These are phyloP conservation scores for Xiphophorus maculatus DNA, from an alignment of 2,113 vertebrate genomes.

Conservation along the genomic window DNA sequence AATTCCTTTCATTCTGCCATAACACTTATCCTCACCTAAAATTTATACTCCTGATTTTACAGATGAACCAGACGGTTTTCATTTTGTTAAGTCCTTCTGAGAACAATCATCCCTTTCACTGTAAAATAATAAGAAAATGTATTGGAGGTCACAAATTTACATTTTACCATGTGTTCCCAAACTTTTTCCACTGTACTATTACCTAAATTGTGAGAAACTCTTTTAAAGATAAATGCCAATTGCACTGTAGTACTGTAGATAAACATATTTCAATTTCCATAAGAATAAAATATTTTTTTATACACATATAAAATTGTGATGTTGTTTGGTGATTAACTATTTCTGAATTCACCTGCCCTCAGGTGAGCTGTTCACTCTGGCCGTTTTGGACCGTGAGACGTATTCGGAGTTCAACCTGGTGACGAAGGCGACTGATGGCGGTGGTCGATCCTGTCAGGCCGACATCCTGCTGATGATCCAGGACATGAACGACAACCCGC, in stretches of 20 bases:
- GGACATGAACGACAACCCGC: conserved; percentile 93
- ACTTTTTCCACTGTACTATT: background rate
- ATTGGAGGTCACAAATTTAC: background rate
- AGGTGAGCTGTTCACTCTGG: conserved; percentile 90
- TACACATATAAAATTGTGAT: background rate
- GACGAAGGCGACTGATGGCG: conserved; percentile 91
- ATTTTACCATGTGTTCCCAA: background rate
- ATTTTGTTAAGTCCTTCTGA: background rate
- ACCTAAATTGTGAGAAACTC: too few species aligned
- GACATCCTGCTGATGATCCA: conserved; percentile 84
- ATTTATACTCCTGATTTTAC: background rate
- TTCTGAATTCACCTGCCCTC: background rate
- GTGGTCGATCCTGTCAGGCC: conserved; percentile 91
- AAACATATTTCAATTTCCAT: background rate
- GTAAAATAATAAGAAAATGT: background rate
- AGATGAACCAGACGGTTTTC: background rate
- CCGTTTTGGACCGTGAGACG: conserved; percentile 86
- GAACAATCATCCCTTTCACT: background rate
- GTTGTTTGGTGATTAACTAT: background rate
- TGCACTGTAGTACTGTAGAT: background rate
- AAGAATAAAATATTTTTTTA: background rate
- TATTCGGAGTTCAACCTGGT: conserved; percentile 83
- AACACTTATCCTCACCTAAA: background rate
- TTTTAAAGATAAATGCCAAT: background rate
- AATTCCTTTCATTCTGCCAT: conserved; percentile 22